Base-by-base conservation (phyloP, 2,797 vertebrate species). In the Lagothrix lagotricha region DNA sequence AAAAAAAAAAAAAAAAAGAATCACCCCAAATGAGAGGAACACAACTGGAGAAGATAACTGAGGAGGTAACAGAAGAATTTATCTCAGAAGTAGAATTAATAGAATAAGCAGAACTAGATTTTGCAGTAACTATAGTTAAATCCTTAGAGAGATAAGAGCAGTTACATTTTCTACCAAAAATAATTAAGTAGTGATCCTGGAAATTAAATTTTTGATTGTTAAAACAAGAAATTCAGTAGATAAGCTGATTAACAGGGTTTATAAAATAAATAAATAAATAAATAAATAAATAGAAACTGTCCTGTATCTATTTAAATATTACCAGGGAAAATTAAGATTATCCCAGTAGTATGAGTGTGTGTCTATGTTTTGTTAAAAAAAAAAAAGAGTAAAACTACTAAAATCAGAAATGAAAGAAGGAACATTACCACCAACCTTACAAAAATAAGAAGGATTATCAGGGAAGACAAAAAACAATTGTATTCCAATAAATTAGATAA, bases 201-300 rank as follows among this genome's bases (percentile, higher is more conserved):
- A 91, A 91, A 75, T 88, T 90, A 57, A 73, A 83, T 36, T 44
- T 90, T 94, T 90, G 19, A 70, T 83, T 58, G 28, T 81, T 41
- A 92, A 81, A 92, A 46, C 76, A 94, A 80, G 70, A 81, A 76
- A 89, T 24, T 57, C 5, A 52, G 33, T 67, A 89, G 5, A 30
- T 67, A 17, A 70, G 20, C 72, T 83, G 50, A 70, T 54, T n/a
- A 81, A 61, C 26, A 26, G 33, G 54, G 19, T 70, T 81, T 61
- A 1, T n/a, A 81, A n/a, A n/a, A n/a, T n/a, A n/a, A n/a, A n/a
- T n/a, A n/a, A n/a, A n/a, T n/a, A n/a, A n/a, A n/a, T n/a, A n/a
- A n/a, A n/a, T n/a, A n/a, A n/a, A n/a, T n/a, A n/a, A n/a, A n/a
- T n/a, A n/a, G n/a, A n/a, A n/a, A n/a, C n/a, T n/a, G n/a, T n/a